phyloP scores from a whole-genome alignment of 2,888 invertebrate genomes.

The Agriopis leucophaearia region DNA sequence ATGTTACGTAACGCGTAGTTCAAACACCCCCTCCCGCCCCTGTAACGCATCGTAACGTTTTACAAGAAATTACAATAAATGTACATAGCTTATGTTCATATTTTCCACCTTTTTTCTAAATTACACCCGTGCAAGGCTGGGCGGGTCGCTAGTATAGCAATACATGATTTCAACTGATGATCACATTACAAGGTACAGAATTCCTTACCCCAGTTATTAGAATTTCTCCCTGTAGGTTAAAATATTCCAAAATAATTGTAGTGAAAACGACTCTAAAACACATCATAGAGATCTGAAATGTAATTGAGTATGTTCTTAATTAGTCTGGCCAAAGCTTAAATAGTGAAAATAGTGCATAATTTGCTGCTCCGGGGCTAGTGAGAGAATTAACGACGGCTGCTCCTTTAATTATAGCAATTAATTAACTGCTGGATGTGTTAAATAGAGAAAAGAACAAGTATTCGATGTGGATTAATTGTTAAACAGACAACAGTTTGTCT shows the following conservation, averaged over 20 bases:
- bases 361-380: conserved; percentile 26
- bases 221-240: not conserved
- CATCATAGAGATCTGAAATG: conserved; percentile 6
- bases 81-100: too few relatives aligned
- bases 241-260: not conserved
- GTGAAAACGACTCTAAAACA: not conserved
- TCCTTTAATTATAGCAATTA: conserved; percentile 30
- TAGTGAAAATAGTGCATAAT: conserved; percentile 30
- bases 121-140: too few relatives aligned
- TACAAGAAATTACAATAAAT: too few relatives aligned
- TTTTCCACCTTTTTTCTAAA: too few relatives aligned
- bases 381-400: conserved; percentile 23
- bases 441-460: conserved; percentile 25
- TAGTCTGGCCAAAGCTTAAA: conserved; percentile 22
- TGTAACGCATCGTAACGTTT: too few relatives aligned
- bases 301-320: conserved; percentile 21
- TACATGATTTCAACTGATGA: too few relatives aligned
- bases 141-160: too few relatives aligned
- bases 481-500: conserved; percentile 21
- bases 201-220: too few relatives aligned
- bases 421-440: conserved; percentile 29
- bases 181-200: too few relatives aligned
- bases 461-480: conserved; percentile 26
- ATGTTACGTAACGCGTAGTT: too few relatives aligned
- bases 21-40: too few relatives aligned